Percentiles rank a stretch among this genome's conserved stretches.
Evolutionary conservation across 2,797 vertebrate genomes (phyloP).

Genomic region (Petrocephalus sullivani): DNA sequence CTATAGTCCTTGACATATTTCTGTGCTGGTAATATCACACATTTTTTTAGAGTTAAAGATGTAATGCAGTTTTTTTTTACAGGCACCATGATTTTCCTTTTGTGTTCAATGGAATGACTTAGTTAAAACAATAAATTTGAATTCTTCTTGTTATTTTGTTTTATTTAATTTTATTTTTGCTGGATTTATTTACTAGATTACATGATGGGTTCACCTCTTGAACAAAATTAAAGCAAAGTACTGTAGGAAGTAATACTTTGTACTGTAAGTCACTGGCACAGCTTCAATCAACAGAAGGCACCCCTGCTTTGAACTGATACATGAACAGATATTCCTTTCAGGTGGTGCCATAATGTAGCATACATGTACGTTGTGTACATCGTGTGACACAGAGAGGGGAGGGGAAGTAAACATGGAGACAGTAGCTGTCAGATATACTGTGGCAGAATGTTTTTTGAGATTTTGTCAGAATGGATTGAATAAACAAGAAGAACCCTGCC

Average conservation of each 20-base stretch:
- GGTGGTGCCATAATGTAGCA: neutral
- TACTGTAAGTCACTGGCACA: neutral
- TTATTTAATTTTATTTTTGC: neutral
- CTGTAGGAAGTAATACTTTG: neutral
- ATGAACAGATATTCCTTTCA: neutral
- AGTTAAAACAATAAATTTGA: neutral
- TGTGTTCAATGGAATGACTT: neutral
- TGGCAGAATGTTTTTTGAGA: neutral
- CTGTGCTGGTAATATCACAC: constrained; percentile 15
- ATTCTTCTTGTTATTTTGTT: neutral
- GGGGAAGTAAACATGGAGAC: neutral
- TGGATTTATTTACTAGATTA: neutral
- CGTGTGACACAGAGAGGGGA: too few species aligned
- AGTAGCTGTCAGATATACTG: neutral
- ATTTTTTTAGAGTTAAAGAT: neutral
- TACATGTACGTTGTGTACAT: neutral
- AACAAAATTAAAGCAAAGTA: neutral
- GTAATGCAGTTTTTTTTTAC: neutral
- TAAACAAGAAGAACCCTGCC: neutral
- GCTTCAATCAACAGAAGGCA: neutral
- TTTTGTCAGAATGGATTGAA: neutral
- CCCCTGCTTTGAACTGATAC: neutral
- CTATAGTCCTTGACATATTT: neutral
- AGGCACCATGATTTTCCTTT: neutral
- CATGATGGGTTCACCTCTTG: neutral